Conservation (phyloP, 2,797 vertebrate species). For the Alcedo quadribrachys region DNA sequence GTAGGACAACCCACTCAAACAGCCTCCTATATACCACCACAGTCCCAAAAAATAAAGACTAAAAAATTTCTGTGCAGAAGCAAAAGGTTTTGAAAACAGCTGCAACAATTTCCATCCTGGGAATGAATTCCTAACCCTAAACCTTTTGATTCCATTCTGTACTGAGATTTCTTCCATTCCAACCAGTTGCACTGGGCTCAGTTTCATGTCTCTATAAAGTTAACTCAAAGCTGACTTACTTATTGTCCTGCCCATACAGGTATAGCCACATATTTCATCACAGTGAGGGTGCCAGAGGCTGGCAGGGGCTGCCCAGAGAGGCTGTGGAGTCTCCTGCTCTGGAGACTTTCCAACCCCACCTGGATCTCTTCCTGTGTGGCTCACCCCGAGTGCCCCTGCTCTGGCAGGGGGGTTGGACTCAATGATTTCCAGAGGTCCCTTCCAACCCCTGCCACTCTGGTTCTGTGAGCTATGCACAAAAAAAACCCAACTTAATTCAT, state of each 20-base stretch:
- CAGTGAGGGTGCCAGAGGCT: no score
- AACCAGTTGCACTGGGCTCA: rapidly evolving
- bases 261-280: background rate
- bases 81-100: background rate
- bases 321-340: no score
- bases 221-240: background rate
- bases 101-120: background rate
- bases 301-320: no score
- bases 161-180: background rate
- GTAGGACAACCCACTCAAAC: background rate
- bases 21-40: background rate
- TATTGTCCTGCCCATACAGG: background rate
- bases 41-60: background rate
- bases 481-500: background rate
- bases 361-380: no score
- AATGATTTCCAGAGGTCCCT: no score
- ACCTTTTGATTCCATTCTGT: background rate
- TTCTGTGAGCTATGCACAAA: no score
- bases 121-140: background rate
- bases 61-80: no score
- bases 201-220: background rate
- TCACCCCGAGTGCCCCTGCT: no score
- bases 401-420: no score
- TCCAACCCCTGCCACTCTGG: no score
- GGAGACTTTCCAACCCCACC: no score